Evolutionary conservation across 2,797 vertebrate genomes (phyloP).

Genomic region (Platalea minor): DNA sequence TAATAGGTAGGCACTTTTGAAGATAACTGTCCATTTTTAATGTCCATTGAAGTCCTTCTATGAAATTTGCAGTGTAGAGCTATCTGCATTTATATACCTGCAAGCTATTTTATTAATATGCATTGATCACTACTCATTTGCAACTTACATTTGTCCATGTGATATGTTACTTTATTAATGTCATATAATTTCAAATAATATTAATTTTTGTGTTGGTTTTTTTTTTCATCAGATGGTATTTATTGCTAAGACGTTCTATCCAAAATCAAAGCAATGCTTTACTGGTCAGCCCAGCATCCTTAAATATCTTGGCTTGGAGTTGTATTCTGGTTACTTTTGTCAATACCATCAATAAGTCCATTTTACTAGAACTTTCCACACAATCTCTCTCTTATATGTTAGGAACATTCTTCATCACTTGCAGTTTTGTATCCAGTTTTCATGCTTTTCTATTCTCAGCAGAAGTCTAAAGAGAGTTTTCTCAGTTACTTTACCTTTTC

Average conservation of each 20-base stretch:
- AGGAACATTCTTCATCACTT: not conserved
- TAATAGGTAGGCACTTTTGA: not conserved
- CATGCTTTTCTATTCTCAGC: not conserved
- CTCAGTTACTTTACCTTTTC: not conserved
- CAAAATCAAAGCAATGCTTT: not conserved
- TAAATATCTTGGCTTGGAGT: not conserved
- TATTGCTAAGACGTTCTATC: not conserved
- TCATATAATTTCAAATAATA: not conserved
- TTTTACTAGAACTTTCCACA: not conserved
- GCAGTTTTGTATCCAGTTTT: not conserved
- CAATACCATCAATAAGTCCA: not conserved
- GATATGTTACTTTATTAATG: not conserved
- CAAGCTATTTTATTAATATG: not conserved
- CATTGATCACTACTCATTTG: not conserved
- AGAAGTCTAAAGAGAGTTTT: not conserved
- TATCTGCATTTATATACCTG: not conserved
- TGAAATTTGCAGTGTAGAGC: not conserved
- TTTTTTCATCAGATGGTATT: not conserved
- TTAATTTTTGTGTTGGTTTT: not conserved
- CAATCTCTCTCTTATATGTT: not conserved
- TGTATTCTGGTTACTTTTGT: not conserved
- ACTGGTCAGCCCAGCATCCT: rapidly evolving
- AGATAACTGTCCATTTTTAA: not conserved
- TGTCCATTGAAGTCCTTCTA: not conserved
- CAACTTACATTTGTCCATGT: not conserved